Evolutionary conservation across 2,797 vertebrate species (phyloP), one percentile per base, ranked within the genome.

Genomic region (Chaetodon trifasciatus): DNA sequence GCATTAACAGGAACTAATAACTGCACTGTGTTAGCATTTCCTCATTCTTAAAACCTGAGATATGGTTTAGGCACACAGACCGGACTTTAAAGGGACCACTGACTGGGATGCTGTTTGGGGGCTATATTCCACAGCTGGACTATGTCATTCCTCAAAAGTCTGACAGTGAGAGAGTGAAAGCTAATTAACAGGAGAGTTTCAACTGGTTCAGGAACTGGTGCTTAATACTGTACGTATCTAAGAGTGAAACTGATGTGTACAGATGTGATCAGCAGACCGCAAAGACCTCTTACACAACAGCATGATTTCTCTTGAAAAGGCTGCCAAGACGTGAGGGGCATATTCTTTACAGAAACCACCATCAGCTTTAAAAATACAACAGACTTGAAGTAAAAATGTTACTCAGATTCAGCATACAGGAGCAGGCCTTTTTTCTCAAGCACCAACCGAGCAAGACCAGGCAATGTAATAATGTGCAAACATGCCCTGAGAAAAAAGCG

Each of bases 391-490:
- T n/a, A 24, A 42, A 74, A 75, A 28, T 1, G 3, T 40, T 24
- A 39, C 66, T 78, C 52, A 7, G 11, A 40, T 75, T 69, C 44
- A 53, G 47, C 44, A 52, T 40, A 28, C 3, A 0, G 23, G 78
- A 74, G 44, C 44, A 67, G 39, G 21, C 21, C 32, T 74, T 63
- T 79, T 73, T 32, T 74, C 56, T 68, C 24, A 7, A 50, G 64
- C 50, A 77, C 57, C 40, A 73, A 74, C n/a, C 19, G 42, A 58
- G 70, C 76, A 71, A 71, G 40, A 69, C 52, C 70, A 58, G 75
- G 74, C 83, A 78, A 76, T 81, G 28, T 82, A 90, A 91, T 78
- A 74, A 89, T 70, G 61, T 82, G 87, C 79, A 88, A 89, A 92
- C 87, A 89, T 70, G 84, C 23, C 74, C 81, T 10, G 70, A 82